Evolutionary conservation across 2,888 invertebrate genomes (phyloP), one percentile per base, ranked within the genome.

Genomic region (Perizoma flavofasciatum): DNA sequence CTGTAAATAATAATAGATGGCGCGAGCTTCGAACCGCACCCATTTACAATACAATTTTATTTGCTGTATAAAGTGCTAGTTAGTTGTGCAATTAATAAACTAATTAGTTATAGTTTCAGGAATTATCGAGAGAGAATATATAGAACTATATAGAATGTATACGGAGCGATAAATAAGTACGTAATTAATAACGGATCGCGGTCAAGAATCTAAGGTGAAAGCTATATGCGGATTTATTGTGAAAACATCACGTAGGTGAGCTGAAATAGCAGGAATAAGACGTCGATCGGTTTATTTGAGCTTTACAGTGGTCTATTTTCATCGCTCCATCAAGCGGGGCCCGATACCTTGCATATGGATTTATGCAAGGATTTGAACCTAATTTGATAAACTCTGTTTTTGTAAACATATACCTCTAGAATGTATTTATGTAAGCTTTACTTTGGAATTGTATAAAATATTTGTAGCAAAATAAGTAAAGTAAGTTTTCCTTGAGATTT

Each of bases 1-100:
- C 81, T 83, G 83, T 87, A 84, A 87, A 86, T 86, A 86, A 86
- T 86, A 86, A 65, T 79, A 83, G 83, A 87, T 86, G 85, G 79
- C 79, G 74, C 72, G 79, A 77, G 67, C 71, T 76, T 72, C 74
- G 67, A 73, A 73, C 79, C 82, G 75, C 81, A 84, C 86, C 84
- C 83, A 78, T 85, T 83, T 70, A 75, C 76, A 76, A 77, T 75
- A 81, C 79, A 79, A 77, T 78, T 81, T 78, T 81, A 78, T 82
- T 79, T 77, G 77, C 66, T 70, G 69, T 68, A 69, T 72, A 71
- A 75, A 77, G 69, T 68, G 66, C 65, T 72, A 70, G 72, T 68
- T 68, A 67, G 68, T 67, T 75, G 74, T 74, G 69, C 65, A 75
- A 68, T 77, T 74, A 74, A 71, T 74, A 74, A 72, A 71, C 74